Evolutionary conservation across 1,140 invertebrate genomes (phyloP).

Genomic region (Aporrectodea caliginosa): DNA sequence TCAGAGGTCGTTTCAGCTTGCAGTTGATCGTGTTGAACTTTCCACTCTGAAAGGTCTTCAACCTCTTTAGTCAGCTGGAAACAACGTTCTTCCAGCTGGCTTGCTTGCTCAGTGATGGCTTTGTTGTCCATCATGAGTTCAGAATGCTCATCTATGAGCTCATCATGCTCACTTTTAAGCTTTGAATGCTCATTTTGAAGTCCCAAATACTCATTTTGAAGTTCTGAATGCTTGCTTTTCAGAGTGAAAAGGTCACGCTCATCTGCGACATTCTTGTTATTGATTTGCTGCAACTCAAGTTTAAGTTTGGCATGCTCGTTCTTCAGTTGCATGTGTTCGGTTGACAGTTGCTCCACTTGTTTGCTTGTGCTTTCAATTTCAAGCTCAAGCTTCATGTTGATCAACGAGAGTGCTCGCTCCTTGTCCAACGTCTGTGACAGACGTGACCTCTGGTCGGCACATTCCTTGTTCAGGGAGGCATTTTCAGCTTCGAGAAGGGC

Average conservation of each 20-base stretch:
- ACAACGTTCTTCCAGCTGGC: background rate
- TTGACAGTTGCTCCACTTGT: too few relatives aligned
- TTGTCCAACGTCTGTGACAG: background rate
- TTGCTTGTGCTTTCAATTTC: background rate
- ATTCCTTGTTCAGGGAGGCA: background rate
- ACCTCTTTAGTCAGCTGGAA: background rate
- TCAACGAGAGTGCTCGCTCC: background rate
- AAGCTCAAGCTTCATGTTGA: background rate
- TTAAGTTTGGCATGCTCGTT: background rate
- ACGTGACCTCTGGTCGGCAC: background rate
- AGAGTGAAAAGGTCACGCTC: background rate
- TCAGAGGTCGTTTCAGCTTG: background rate
- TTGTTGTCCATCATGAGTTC: too few relatives aligned
- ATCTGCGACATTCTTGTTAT: background rate
- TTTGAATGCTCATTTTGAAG: background rate
- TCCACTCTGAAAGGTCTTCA: background rate
- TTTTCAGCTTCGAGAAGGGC: background rate
- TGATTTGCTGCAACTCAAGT: background rate
- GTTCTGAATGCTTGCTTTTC: background rate
- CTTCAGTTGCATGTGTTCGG: background rate
- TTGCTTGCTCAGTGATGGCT: too few relatives aligned
- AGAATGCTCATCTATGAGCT: too few relatives aligned
- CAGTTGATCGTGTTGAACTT: background rate
- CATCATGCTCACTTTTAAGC: background rate
- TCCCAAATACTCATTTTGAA: background rate